Percentiles rank a stretch among this genome's conserved stretches.
phyloP scores from a whole-genome alignment of 2,888 invertebrate species.

The Pediacus dermestoides region DNA sequence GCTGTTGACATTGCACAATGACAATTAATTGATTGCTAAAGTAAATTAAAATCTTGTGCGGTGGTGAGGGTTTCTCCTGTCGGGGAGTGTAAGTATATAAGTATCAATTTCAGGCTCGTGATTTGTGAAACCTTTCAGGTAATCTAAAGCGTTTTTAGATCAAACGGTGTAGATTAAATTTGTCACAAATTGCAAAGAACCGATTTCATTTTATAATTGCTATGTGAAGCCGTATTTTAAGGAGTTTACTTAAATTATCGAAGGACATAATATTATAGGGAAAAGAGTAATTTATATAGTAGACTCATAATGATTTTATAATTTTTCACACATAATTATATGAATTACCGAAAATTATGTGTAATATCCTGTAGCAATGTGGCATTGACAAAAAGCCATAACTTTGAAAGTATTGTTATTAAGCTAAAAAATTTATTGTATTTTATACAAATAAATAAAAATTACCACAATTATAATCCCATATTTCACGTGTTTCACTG shows the following conservation, averaged over 20 bases:
- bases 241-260: no score
- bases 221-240: no score
- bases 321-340: slow-evolving; percentile 29
- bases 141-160: slow-evolving; percentile 41
- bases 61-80: slow-evolving; percentile 31
- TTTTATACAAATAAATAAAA: slow-evolving; percentile 15
- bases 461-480: slow-evolving; percentile 16
- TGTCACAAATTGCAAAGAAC: slow-evolving; percentile 38
- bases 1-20: slow-evolving; percentile 27
- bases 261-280: background rate
- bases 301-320: slow-evolving; percentile 28
- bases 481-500: slow-evolving; percentile 12
- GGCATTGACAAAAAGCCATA: slow-evolving; percentile 25
- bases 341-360: slow-evolving; percentile 22
- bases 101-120: slow-evolving; percentile 44
- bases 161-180: slow-evolving; percentile 45
- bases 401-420: slow-evolving; percentile 12
- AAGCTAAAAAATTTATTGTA: slow-evolving; percentile 12
- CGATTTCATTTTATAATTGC: slow-evolving; percentile 45
- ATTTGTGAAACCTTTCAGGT: slow-evolving; percentile 47
- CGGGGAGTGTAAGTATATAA: no score
- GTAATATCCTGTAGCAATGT: slow-evolving; percentile 22
- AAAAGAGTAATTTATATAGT: background rate
- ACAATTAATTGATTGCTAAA: slow-evolving; percentile 39
- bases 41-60: slow-evolving; percentile 42